phyloP scores from a whole-genome alignment of 2,888 invertebrate genomes.

The Eupithecia abbreviata region DNA sequence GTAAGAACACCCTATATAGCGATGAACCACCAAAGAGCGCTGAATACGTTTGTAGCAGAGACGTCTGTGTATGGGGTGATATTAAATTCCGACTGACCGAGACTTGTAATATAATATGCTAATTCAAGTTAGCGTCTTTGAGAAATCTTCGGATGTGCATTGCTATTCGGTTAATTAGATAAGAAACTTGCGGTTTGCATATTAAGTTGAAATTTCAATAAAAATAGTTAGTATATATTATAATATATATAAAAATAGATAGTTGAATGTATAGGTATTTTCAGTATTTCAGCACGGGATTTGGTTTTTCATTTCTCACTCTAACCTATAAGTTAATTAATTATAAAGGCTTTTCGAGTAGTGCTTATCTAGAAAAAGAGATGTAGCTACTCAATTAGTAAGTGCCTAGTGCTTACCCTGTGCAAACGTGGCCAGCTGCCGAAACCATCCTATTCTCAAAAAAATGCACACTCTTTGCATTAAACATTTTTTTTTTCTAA shows the following conservation, averaged over 20 bases:
- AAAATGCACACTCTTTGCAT: too few relatives aligned
- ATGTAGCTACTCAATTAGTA: too few relatives aligned
- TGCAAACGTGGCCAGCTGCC: too few relatives aligned
- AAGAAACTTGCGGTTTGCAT: slow-evolving; percentile 5
- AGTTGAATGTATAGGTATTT: not conserved
- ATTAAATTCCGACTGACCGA: slow-evolving; percentile 74
- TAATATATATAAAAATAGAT: too few relatives aligned
- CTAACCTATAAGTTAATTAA: not conserved
- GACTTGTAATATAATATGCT: slow-evolving; percentile 66
- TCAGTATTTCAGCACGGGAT: not conserved
- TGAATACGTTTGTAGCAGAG: slow-evolving; percentile 69
- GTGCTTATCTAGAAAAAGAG: too few relatives aligned
- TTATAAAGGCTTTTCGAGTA: too few relatives aligned
- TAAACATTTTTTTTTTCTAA: too few relatives aligned
- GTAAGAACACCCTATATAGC: slow-evolving; percentile 58
- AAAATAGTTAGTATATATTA: too few relatives aligned
- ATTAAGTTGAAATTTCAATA: not conserved
- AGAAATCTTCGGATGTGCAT: slow-evolving; percentile 27
- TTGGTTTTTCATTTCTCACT: not conserved
- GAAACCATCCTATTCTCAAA: too few relatives aligned
- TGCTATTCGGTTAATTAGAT: slow-evolving; percentile 28
- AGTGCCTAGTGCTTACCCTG: too few relatives aligned
- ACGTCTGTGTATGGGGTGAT: slow-evolving; percentile 72
- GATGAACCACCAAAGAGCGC: slow-evolving; percentile 63
- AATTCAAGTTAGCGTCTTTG: slow-evolving; percentile 51